Conservation (phyloP, 2,888 invertebrate species). For the Mythimna impura region DNA sequence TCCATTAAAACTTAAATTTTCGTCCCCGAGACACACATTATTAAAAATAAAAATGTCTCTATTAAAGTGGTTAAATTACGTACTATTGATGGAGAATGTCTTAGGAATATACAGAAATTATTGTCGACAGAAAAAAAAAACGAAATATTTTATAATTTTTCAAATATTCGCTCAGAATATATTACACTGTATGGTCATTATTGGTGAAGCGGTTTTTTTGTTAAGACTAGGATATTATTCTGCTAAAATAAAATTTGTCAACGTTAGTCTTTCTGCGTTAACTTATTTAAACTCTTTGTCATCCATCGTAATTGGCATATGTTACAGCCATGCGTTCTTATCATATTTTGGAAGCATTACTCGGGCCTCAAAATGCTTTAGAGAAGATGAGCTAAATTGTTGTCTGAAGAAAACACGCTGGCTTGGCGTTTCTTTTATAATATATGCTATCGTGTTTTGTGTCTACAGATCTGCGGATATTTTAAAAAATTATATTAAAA, state of each 20-base stretch:
- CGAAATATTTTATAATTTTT: constrained; percentile 8
- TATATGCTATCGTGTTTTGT: not conserved
- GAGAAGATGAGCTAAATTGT: not conserved
- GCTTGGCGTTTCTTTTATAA: not conserved
- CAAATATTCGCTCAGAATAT: constrained; percentile 1
- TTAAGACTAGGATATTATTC: not conserved
- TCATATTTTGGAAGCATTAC: constrained; percentile 4
- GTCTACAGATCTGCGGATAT: not conserved
- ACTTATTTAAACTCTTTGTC: constrained; percentile 17
- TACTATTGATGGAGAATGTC: constrained; percentile 10
- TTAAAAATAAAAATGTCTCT: constrained; percentile 17
- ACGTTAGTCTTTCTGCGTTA: not conserved
- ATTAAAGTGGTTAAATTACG: constrained; percentile 14
- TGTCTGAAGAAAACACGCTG: not conserved
- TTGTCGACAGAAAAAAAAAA: not conserved
- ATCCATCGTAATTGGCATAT: not conserved
- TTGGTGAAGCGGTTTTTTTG: not conserved
- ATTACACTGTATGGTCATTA: constrained; percentile 1
- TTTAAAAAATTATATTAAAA: not conserved
- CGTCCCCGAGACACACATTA: not conserved
- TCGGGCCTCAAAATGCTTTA: not conserved
- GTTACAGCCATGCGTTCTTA: not conserved
- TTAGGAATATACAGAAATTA: constrained; percentile 23
- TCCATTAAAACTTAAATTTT: not conserved
- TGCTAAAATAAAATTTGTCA: not conserved